Evolutionary conservation across 1,140 invertebrate genomes (phyloP).

Genomic region (Scaptomyza hsui): DNA sequence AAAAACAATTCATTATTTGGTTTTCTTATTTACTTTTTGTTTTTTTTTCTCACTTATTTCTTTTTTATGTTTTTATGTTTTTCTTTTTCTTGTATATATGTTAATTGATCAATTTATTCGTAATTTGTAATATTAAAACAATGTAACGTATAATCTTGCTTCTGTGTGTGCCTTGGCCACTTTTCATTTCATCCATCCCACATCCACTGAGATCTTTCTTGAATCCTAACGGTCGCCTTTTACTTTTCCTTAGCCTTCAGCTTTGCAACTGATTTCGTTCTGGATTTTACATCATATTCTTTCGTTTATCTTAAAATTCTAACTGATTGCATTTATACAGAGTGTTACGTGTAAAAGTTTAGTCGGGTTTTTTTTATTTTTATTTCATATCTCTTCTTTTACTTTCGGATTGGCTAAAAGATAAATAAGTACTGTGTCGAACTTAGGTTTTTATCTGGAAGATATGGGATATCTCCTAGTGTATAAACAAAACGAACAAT

Average conservation of each 20-base stretch:
- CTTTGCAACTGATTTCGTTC: slow-evolving; percentile 33
- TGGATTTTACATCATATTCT: slow-evolving; percentile 34
- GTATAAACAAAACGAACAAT: slow-evolving; percentile 7
- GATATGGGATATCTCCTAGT: slow-evolving; percentile 2
- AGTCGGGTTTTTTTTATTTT: slow-evolving; percentile 34
- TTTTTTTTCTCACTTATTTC: slow-evolving; percentile 31
- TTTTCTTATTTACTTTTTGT: slow-evolving; percentile 43
- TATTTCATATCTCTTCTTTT: slow-evolving; percentile 3
- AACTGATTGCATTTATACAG: slow-evolving; percentile 84
- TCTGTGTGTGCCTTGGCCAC: slow-evolving; percentile 22
- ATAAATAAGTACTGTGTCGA: slow-evolving; percentile 17
- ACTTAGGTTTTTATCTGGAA: background rate
- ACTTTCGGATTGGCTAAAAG: slow-evolving; percentile 18
- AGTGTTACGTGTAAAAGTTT: slow-evolving; percentile 51
- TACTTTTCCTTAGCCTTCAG: slow-evolving; percentile 33
- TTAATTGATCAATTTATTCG: slow-evolving; percentile 81
- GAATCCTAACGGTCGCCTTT: background rate
- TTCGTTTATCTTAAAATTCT: slow-evolving; percentile 71
- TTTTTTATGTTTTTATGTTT: slow-evolving; percentile 14
- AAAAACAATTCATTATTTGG: slow-evolving; percentile 78
- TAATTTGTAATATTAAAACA: slow-evolving; percentile 81
- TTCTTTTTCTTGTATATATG: slow-evolving; percentile 67
- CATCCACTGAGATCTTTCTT: slow-evolving; percentile 9
- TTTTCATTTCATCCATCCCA: slow-evolving; percentile 6
- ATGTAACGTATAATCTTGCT: slow-evolving; percentile 76